Base-by-base conservation (phyloP, 2,797 vertebrate genomes). In the Rhinella marina region DNA sequence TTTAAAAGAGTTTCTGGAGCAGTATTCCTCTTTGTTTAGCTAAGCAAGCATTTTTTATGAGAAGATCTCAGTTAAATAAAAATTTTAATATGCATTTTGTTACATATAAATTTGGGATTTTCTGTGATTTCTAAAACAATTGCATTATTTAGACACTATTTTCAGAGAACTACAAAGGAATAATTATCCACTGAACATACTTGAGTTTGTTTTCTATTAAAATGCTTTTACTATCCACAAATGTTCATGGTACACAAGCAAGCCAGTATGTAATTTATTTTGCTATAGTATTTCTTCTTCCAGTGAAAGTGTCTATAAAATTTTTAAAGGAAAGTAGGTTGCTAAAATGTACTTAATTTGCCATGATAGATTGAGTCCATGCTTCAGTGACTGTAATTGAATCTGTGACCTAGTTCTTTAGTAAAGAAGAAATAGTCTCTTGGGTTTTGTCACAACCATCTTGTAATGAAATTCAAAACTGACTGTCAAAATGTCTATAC, bases 261-360 rank as follows among this genome's bases (percentile, higher is more conserved):
- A 25, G 27, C 92, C 91, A 76, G 90, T 94, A 94, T 95, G 94
- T 95, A 93, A 96, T 96, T 97, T 95, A 92, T 95, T 95, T 95
- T 95, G 92, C 93, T 96, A 91, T 93, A 92, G 95, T 96, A 96
- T 96, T 96, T 97, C 95, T 97, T 95, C 96, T 97, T 97, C 95
- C 95, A 96, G 96, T 96, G 95, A 97, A 98, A 96, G 96, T 97
- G 97, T 98, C 97, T 97, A 97, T 99, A 98, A 98, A 98, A 99
- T 97, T 98, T 96, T 95, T 95, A 96, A 96, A 97, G 97, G 97
- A 98, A 99, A 98, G 97, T 99, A 99, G 98, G 98, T 99, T 99
- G 97, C 98, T 99, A 99, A 99, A 99, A 98, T 96, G 97, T 97
- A 99, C 97, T 99, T 99, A 99, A 99, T 99, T 99, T 99, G 97